Evolutionary conservation across 2,888 invertebrate genomes (phyloP).

Genomic region (Meliscaeva auricollis): DNA sequence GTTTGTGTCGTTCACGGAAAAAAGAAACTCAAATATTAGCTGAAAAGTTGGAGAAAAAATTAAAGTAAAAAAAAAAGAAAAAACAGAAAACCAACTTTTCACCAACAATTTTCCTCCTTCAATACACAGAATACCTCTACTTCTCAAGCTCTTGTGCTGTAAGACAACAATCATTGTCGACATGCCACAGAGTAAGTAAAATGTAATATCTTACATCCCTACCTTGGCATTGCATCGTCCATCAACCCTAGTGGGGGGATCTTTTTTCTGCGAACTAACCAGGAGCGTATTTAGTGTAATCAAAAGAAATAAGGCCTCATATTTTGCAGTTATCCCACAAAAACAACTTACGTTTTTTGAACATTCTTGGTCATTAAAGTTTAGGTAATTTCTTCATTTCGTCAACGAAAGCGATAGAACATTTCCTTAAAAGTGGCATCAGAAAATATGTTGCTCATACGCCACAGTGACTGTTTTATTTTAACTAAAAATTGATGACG

Average conservation of each 20-base stretch:
- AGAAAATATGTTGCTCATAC: too few species aligned
- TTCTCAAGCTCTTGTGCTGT: constrained; percentile 15
- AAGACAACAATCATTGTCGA: constrained; percentile 76
- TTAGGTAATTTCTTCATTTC: too few species aligned
- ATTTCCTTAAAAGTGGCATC: too few species aligned
- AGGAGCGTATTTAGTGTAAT: background rate
- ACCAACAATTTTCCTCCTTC: constrained; percentile 65
- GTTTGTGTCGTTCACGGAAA: constrained; percentile 12
- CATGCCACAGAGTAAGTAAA: constrained; percentile 70
- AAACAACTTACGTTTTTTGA: too few species aligned
- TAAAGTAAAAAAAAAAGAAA: background rate
- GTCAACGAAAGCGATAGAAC: too few species aligned
- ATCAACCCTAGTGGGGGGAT: constrained; percentile 44
- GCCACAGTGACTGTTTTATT: too few species aligned
- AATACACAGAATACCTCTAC: constrained; percentile 26
- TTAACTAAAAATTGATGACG: too few species aligned
- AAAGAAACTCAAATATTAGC: constrained; percentile 72
- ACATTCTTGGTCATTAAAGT: too few species aligned
- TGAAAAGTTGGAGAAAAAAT: constrained; percentile 64
- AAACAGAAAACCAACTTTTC: constrained; percentile 62
- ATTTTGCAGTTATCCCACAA: too few species aligned
- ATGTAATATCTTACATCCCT: constrained; percentile 70
- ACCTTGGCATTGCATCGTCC: constrained; percentile 55
- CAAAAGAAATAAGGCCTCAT: background rate
- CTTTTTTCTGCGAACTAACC: background rate